Percentiles rank a stretch among this genome's conserved stretches.
Evolutionary conservation across 2,797 vertebrate genomes (phyloP).

Genomic region (Poecilia gillii): DNA sequence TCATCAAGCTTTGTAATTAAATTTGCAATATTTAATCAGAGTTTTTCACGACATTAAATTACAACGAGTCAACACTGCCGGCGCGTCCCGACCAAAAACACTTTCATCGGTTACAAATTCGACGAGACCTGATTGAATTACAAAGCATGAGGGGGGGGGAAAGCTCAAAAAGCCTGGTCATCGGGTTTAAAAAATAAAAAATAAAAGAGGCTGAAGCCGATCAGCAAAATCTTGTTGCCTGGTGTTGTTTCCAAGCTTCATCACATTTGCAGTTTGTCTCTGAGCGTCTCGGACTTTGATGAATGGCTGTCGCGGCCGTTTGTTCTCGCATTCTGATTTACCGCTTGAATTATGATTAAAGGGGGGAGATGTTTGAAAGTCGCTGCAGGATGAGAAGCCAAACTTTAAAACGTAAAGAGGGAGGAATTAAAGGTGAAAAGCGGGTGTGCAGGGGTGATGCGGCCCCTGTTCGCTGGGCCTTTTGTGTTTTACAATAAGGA

Average conservation of each 20-base stretch:
- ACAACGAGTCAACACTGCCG: slow-evolving; percentile 31
- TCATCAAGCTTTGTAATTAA: slow-evolving; percentile 43
- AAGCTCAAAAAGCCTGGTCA: slow-evolving; percentile 49
- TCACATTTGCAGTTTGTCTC: slow-evolving; percentile 40
- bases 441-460: slow-evolving; percentile 3
- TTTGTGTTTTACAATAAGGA: slow-evolving; percentile 18
- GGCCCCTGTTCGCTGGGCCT: slow-evolving; percentile 52
- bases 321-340: slow-evolving; percentile 44
- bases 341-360: slow-evolving; percentile 56
- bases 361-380: slow-evolving; percentile 19
- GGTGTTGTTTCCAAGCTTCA: slow-evolving; percentile 34
- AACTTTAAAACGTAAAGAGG: slow-evolving; percentile 21
- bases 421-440: slow-evolving; percentile 1
- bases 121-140: slow-evolving; percentile 30
- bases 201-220: slow-evolving; percentile 17
- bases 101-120: slow-evolving; percentile 53
- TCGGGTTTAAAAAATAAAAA: slow-evolving; percentile 58
- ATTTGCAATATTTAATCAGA: slow-evolving; percentile 51
- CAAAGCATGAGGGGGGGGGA: slow-evolving; percentile 4
- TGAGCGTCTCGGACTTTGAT: slow-evolving; percentile 48
- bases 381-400: slow-evolving; percentile 40
- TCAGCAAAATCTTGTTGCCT: slow-evolving; percentile 43
- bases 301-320: slow-evolving; percentile 47
- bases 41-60: slow-evolving; percentile 41
- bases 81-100: slow-evolving; percentile 36